These are phyloP conservation scores for Macrotrachela quadricornifera DNA, from an alignment of 1,140 invertebrate genomes.

Conservation along the genomic window DNA sequence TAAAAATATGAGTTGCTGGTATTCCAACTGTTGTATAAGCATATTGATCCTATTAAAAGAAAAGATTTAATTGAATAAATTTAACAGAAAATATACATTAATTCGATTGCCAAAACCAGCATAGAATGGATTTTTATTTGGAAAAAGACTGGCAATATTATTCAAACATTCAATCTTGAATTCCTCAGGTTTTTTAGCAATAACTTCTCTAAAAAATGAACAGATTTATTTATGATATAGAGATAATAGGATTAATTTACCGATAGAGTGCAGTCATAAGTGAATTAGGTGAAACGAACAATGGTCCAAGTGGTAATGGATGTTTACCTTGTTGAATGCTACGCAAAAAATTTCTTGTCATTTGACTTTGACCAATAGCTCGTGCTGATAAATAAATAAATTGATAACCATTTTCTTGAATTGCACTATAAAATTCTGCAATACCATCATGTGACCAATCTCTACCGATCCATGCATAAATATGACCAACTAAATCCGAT, in stretches of 20 bases:
- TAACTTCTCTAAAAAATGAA: conserved; percentile 89
- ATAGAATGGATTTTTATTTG: conserved; percentile 68
- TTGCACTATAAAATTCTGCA: conserved; percentile 85
- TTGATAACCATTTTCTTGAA: conserved; percentile 68
- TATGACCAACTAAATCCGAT: conserved; percentile 91
- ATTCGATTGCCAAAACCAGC: conserved; percentile 80
- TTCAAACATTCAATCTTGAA: conserved; percentile 94
- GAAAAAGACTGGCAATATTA: conserved; percentile 77
- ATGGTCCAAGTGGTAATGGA: conserved; percentile 75
- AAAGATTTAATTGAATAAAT: too few relatives aligned
- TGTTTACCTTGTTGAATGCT: conserved; percentile 78
- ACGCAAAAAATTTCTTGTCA: conserved; percentile 84
- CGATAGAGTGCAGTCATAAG: conserved; percentile 51
- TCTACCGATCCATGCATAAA: conserved; percentile 79
- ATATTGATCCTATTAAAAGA: conserved; percentile 50
- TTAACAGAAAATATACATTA: not conserved
- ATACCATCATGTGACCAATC: conserved; percentile 51
- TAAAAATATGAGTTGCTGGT: conserved; percentile 83
- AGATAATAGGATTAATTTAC: too few relatives aligned
- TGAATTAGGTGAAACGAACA: conserved; percentile 86
- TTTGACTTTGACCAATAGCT: conserved; percentile 67
- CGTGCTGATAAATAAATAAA: conserved; percentile 65
- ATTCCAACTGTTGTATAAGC: conserved; percentile 90
- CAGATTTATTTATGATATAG: too few relatives aligned
- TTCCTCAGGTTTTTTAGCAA: conserved; percentile 93